phyloP scores from a whole-genome alignment of 2,797 vertebrate species.

The Sparidentex hasta region DNA sequence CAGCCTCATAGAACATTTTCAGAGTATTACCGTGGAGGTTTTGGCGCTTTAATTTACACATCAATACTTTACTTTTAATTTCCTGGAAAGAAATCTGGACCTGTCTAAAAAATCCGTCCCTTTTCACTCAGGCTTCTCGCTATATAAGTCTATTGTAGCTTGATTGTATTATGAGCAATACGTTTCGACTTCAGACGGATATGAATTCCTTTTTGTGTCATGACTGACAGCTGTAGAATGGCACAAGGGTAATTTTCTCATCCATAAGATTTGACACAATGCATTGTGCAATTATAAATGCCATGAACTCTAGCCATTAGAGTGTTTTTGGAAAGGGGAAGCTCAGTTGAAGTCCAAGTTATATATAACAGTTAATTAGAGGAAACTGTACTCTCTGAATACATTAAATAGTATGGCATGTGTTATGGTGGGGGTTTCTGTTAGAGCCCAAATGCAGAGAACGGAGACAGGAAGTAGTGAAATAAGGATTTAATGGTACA shows the following conservation, averaged over 20 bases:
- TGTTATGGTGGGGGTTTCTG: too few species aligned
- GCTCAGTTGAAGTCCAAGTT: not conserved
- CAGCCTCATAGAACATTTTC: not conserved
- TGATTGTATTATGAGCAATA: not conserved
- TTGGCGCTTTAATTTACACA: not conserved
- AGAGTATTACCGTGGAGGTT: too few species aligned
- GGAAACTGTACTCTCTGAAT: not conserved
- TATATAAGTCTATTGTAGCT: not conserved
- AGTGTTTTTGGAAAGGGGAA: not conserved
- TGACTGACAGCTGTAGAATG: not conserved
- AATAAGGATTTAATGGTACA: too few species aligned
- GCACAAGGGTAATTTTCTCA: not conserved
- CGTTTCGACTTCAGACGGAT: not conserved
- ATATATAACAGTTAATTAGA: not conserved
- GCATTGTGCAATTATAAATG: slow-evolving; percentile 3
- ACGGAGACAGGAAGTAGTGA: too few species aligned
- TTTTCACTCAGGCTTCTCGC: too few species aligned
- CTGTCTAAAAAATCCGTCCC: not conserved
- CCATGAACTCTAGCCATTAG: not conserved
- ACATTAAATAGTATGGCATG: not conserved
- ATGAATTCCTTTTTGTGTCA: not conserved
- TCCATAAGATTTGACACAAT: not conserved
- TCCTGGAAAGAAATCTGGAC: not conserved
- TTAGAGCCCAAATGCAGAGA: too few species aligned
- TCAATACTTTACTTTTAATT: not conserved